A percentile compares a stretch with the other conserved stretches of the same genome.
These are phyloP conservation scores for Centrocercus urophasianus DNA, from an alignment of 2,113 vertebrate species.

Conservation along the genomic window DNA sequence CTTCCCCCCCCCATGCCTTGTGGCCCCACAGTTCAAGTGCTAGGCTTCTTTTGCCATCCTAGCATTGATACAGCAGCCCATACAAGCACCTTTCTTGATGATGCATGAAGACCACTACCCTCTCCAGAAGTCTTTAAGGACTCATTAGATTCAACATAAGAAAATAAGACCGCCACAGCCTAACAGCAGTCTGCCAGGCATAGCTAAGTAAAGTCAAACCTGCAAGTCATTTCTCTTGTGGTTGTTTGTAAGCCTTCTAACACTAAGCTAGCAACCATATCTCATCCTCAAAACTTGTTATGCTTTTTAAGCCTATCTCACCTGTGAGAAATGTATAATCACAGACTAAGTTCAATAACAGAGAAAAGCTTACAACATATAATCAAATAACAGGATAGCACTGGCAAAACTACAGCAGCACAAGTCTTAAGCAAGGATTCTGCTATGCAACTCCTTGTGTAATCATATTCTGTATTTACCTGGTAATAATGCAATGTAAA, in stretches of 20 bases:
- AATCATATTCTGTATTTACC: neutral
- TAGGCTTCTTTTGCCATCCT: neutral
- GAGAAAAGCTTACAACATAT: neutral
- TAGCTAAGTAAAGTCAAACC: neutral
- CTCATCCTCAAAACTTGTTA: neutral
- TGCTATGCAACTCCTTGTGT: neutral
- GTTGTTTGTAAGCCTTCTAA: neutral
- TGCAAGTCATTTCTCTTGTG: neutral
- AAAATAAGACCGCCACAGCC: neutral
- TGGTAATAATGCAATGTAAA: neutral
- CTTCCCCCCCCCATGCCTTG: neutral
- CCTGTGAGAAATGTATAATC: neutral
- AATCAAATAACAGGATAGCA: neutral
- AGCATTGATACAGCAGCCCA: neutral
- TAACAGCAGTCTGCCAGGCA: neutral
- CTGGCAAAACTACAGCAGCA: neutral
- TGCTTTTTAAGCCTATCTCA: neutral
- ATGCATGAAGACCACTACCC: neutral
- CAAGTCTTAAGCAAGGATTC: neutral
- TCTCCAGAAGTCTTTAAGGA: neutral
- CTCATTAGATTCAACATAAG: neutral
- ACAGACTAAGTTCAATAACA: neutral
- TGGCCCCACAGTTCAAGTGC: neutral
- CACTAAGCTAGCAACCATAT: neutral
- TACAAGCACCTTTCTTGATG: neutral